Base-by-base conservation (phyloP, 2,888 invertebrate species). In the Cistogaster globosa region DNA sequence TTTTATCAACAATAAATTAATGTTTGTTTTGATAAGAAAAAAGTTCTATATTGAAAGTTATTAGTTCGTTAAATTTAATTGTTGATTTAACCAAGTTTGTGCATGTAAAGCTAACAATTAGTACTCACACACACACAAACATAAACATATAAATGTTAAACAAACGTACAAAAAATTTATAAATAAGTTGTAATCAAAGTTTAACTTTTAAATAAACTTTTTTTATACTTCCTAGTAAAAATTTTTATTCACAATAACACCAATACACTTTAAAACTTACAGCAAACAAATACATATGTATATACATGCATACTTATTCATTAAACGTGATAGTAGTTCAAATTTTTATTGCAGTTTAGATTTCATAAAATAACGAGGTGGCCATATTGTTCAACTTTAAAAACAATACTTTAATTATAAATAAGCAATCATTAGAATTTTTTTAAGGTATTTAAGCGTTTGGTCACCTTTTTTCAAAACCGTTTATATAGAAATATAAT, bases 131-230 rank as follows among this genome's bases (percentile, higher is more conserved):
- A 55, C 2, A 32, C 32, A 18, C 11, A 55, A 1, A 55, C 9
- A 22, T 5, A n/a, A n/a, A n/a, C n/a, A n/a, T n/a, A n/a, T n/a
- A 51, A 18, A 51, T n/a, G 7, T 38, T 38, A 9, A 38, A 38
- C 11, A 38, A 38, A 42, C 42, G 12, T 12, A 0, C 9, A 53
- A 1, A 53, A 60, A 60, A 74, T 42, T 80, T 80, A 6, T 22
- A 63, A 55, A 63, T 76, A 69, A 69, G 63, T 69, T 63, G 63
- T 38, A 63, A 75, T 69, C 57, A 69, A 81, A 81, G 75, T 81
- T 81, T 60, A 57, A 76, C 36, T 75, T 69, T 75, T 22, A 68
- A 53, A 69, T 38, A 69, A 81, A 81, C 45, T 75, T 81, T 32
- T 32, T 75, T 69, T 22, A 68, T 69, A 69, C 38, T 81, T 75